Base-by-base conservation (phyloP, 2,113 vertebrate genomes). In the Noctilio leporinus region DNA sequence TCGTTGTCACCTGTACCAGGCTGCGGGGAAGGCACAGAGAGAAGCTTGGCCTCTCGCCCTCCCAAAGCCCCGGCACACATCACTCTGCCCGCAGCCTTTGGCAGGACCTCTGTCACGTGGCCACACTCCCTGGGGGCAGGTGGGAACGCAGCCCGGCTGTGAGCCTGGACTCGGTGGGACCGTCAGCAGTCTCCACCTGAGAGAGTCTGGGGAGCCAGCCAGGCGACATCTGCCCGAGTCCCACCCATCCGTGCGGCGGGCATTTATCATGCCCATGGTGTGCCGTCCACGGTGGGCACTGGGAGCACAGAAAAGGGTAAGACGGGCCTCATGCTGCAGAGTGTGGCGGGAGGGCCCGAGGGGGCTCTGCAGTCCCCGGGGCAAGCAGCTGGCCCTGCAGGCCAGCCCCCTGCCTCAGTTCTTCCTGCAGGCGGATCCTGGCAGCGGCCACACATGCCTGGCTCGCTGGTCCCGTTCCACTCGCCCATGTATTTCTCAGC, bases 301-400 rank as follows among this genome's bases (percentile, higher is more conserved):
- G 20, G 65, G 53, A 3, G 11, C 49, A 4, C 78, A 51, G 67
- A 24, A 62, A 40, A 10, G 28, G 53, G 24, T 26, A 43, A 72
- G 64, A 47, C 1, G 0, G 20, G 3, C 15, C 51, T 53, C 28
- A 5, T 51, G 49, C 22, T 16, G 28, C 20, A 14, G 0, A n/a
- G 53, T 28, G 65, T 0, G 26, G n/a, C 40, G 7, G 35, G 38
- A 22, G 75, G 43, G 43, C 20, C 59, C 1, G 1, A 24, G 22
- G 22, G 38, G 4, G 10, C 69, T 7, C 24, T 43, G 40, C 11
- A 6, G 6, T 5, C 4, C 45, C 12, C 0, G 0, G 45, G 0
- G 67, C 64, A 1, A 33, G 8, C 62, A 14, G 3, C 5, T 30
- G 84, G 65, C 55, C 76, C 30, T 8, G 14, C 10, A 4, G 64